These are phyloP conservation scores for Tetheella fluctuosa DNA, from an alignment of 2,888 invertebrate species.

Conservation along the genomic window DNA sequence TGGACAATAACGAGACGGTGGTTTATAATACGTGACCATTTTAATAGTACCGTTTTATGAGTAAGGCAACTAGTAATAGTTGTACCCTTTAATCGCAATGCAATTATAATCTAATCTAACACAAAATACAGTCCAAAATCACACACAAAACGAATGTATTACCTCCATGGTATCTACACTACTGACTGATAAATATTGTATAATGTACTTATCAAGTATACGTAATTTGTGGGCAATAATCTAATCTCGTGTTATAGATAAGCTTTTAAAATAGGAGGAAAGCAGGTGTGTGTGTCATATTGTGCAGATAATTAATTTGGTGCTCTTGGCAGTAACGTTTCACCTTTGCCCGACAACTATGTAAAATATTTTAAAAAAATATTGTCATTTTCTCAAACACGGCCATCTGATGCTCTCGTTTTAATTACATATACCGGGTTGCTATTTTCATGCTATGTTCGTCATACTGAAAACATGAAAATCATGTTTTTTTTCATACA, in stretches of 20 bases:
- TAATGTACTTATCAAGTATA: conserved; percentile 17
- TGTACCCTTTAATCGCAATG: background rate
- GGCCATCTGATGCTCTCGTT: too few species aligned
- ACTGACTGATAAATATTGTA: conserved; percentile 31
- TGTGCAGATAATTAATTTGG: background rate
- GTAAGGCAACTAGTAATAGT: too few species aligned
- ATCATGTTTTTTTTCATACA: too few species aligned
- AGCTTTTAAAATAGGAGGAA: conserved; percentile 16
- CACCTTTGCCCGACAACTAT: too few species aligned
- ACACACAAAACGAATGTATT: conserved; percentile 21
- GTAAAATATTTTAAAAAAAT: too few species aligned
- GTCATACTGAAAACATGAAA: too few species aligned
- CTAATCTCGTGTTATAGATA: conserved; percentile 26
- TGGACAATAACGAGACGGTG: too few species aligned
- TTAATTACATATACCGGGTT: too few species aligned
- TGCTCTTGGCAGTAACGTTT: background rate
- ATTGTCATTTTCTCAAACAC: too few species aligned
- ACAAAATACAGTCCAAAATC: conserved; percentile 7
- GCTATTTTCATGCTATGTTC: too few species aligned
- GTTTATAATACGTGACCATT: too few species aligned
- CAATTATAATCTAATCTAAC: background rate
- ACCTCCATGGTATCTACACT: conserved; percentile 38
- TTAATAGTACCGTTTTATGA: too few species aligned
- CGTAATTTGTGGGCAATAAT: conserved; percentile 16
- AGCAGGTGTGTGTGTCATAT: background rate